These are phyloP conservation scores for Euglossa dilemma DNA, from an alignment of 1,140 invertebrate genomes.

Conservation along the genomic window DNA sequence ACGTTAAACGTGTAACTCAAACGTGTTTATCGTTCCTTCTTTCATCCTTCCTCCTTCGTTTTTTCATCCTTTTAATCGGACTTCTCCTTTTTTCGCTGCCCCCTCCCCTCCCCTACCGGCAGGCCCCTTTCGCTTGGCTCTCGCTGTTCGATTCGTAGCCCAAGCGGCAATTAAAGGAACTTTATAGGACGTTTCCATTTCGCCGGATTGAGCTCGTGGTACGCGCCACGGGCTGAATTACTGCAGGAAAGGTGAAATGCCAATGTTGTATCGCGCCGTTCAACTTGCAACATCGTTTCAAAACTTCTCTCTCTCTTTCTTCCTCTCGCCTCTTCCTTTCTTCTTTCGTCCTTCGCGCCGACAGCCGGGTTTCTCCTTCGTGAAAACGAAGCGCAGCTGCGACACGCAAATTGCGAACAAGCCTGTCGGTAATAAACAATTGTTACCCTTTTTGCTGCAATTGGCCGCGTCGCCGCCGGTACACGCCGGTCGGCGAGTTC, in stretches of 20 bases:
- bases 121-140: constrained; percentile 16
- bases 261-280: constrained; percentile 29
- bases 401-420: constrained; percentile 17
- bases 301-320: constrained; percentile 27
- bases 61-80: no score
- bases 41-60: not conserved
- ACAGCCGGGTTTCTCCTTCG: constrained; percentile 14
- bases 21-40: constrained; percentile 6
- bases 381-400: constrained; percentile 3
- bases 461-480: not conserved
- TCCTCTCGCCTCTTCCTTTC: not conserved
- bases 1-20: constrained; percentile 20
- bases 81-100: constrained; percentile 9
- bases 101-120: not conserved
- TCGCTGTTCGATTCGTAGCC: not conserved
- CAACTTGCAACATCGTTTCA: constrained; percentile 51
- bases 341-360: not conserved
- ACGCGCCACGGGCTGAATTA: constrained; percentile 38
- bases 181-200: constrained; percentile 37
- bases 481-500: no score
- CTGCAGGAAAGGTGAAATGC: constrained; percentile 23
- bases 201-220: constrained; percentile 19
- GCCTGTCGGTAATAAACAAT: constrained; percentile 20
- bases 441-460: not conserved
- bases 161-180: constrained; percentile 42